A percentile compares a stretch with the other conserved stretches of the same genome.
phyloP scores from a whole-genome alignment of 2,113 vertebrate species.

The Pluvianellus socialis region DNA sequence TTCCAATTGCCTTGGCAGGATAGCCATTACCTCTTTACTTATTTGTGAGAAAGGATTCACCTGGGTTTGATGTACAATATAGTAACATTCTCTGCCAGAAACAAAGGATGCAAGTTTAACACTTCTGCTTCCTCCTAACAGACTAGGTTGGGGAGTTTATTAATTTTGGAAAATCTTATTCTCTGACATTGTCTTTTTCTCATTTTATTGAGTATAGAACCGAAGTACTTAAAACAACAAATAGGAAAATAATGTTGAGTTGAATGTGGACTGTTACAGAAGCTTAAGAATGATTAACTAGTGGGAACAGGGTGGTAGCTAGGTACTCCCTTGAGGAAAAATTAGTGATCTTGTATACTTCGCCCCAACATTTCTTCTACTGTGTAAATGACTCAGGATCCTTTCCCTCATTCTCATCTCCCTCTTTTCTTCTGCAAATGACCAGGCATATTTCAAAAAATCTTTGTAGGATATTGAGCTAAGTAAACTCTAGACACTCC shows the following conservation, averaged over 20 bases:
- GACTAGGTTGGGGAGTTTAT: not conserved
- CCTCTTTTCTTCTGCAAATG: not conserved
- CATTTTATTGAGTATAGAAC: not conserved
- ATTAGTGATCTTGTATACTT: not conserved
- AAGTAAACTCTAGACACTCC: not conserved
- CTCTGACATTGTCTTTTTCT: not conserved
- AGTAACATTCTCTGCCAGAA: not conserved
- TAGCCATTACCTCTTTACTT: not conserved
- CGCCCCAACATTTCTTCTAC: not conserved
- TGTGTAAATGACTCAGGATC: not conserved
- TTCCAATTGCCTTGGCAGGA: not conserved
- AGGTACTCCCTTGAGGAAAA: not conserved
- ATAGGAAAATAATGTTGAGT: not conserved
- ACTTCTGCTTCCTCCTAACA: not conserved
- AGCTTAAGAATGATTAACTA: not conserved
- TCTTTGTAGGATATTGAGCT: not conserved
- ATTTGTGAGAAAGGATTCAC: not conserved
- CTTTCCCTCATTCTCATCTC: not conserved
- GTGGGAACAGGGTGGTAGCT: not conserved
- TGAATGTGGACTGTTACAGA: not conserved
- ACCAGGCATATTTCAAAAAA: not conserved
- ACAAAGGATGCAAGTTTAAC: not conserved
- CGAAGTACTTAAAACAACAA: not conserved
- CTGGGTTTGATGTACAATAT: not conserved
- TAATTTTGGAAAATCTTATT: not conserved